Conservation (phyloP, 1,140 invertebrate genomes). For the Solen grandis region DNA sequence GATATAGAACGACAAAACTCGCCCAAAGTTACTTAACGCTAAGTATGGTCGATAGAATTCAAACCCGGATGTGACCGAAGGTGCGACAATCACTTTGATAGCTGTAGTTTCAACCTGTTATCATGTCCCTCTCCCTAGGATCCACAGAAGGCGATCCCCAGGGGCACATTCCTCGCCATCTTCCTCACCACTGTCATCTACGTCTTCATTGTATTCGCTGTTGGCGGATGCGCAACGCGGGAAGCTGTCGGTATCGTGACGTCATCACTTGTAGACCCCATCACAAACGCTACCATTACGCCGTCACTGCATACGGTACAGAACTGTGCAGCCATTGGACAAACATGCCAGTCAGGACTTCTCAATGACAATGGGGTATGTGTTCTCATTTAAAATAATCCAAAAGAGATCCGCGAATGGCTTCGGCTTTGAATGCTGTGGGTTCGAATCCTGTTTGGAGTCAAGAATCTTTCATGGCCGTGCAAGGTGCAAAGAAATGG, state of each 20-base stretch:
- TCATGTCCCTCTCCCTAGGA: conserved; percentile 86
- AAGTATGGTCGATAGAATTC: too few species aligned
- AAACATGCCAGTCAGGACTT: conserved; percentile 87
- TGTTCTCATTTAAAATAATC: neutral
- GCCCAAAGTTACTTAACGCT: too few species aligned
- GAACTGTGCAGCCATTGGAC: conserved; percentile 54
- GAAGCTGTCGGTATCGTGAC: conserved; percentile 88
- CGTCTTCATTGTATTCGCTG: conserved; percentile 89
- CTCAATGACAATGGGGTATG: conserved; percentile 85
- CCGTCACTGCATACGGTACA: conserved; percentile 41
- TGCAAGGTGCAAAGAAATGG: too few species aligned
- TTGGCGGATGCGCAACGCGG: conserved; percentile 86
- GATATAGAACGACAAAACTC: too few species aligned
- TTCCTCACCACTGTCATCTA: conserved; percentile 92
- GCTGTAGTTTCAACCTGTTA: too few species aligned
- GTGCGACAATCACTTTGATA: too few species aligned
- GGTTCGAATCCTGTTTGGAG: too few species aligned
- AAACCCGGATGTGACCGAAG: too few species aligned
- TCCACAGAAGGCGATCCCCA: conserved; percentile 85
- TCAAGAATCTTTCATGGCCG: too few species aligned
- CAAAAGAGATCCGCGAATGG: too few species aligned
- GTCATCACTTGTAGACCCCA: neutral
- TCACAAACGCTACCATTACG: conserved; percentile 15
- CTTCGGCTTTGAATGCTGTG: too few species aligned
- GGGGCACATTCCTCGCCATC: conserved; percentile 93